These are phyloP conservation scores for Nomada fabriciana DNA, from an alignment of 2,888 invertebrate genomes.

Conservation along the genomic window DNA sequence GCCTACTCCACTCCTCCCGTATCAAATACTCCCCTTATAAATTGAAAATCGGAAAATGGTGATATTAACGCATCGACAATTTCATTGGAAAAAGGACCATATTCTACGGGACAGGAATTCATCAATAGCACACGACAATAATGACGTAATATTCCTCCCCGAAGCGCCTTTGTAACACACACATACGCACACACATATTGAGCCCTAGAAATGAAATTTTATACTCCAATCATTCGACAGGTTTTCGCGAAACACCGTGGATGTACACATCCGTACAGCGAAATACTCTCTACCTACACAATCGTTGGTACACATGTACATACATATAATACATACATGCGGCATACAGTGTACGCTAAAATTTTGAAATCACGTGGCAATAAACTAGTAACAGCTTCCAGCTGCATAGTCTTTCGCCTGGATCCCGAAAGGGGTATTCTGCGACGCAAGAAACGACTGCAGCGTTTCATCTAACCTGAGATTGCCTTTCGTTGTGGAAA, in stretches of 20 bases:
- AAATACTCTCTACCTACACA: too few relatives aligned
- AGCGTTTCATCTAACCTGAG: conserved; percentile 48
- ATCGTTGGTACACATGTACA: too few relatives aligned
- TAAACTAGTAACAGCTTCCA: conserved; percentile 60
- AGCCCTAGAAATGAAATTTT: conserved; percentile 11
- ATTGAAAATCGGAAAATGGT: background rate
- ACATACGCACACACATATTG: background rate
- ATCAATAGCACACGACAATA: conserved; percentile 18
- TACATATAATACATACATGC: too few relatives aligned
- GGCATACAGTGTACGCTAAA: conserved; percentile 5
- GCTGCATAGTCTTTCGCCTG: conserved; percentile 21
- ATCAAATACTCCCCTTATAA: background rate
- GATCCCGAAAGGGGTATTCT: conserved; percentile 39
- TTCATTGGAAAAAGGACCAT: background rate
- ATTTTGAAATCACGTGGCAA: conserved; percentile 61
- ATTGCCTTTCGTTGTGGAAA: conserved; percentile 61
- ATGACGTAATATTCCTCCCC: conserved; percentile 14
- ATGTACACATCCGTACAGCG: background rate
- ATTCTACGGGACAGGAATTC: background rate
- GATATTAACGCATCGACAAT: conserved; percentile 1
- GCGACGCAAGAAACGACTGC: conserved; percentile 36
- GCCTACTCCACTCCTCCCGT: background rate
- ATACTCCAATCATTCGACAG: background rate
- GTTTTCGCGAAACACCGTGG: conserved; percentile 13
- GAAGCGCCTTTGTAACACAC: background rate